Base-by-base conservation (phyloP, 2,888 invertebrate species). In the Carabus problematicus region DNA sequence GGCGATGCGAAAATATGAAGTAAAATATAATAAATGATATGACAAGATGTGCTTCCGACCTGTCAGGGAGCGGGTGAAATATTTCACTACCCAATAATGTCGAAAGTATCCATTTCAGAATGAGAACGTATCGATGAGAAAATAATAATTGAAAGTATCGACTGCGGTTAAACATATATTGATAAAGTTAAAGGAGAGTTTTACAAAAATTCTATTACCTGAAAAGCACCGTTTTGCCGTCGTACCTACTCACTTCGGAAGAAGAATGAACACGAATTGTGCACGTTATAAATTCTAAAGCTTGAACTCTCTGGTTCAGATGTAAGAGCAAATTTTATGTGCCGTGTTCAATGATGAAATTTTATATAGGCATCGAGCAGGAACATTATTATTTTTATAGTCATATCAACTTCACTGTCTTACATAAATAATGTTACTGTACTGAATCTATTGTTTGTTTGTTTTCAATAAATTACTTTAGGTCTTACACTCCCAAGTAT, bases 311-410 rank as follows among this genome's bases (percentile, higher is more conserved):
- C 54, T 52, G 63, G 63, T 52, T 52, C 52, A 52, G 63, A 42
- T 49, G 63, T 63, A 52, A 52, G 41, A 63, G 41, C 42, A 54
- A 42, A 63, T 63, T 63, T 63, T 63, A 63, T 63, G 63, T 52
- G 19, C 42, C 52, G 40, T 52, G 63, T 12, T 63, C 52, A 63
- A 63, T 49, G 63, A 63, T 63, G 54, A 63, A 63, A 52, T 63
- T 63, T 63, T 63, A 63, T 63, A 49, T 52, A 63, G 52, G 63
- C 29, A 29, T 29, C 29, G 29, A 3, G 6, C 29, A 29, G 29
- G 29, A 29, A 29, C 29, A 6, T 29, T 29, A 29, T 29, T 29
- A 29, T 29, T 29, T n/a, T 29, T 29, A 29, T 29, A 52, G 45
- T 45, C 1, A 45, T n/a, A 45, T n/a, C 2, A 45, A n/a, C 45